Conservation (phyloP, 2,113 vertebrate species). For the Taurulus bubalis region DNA sequence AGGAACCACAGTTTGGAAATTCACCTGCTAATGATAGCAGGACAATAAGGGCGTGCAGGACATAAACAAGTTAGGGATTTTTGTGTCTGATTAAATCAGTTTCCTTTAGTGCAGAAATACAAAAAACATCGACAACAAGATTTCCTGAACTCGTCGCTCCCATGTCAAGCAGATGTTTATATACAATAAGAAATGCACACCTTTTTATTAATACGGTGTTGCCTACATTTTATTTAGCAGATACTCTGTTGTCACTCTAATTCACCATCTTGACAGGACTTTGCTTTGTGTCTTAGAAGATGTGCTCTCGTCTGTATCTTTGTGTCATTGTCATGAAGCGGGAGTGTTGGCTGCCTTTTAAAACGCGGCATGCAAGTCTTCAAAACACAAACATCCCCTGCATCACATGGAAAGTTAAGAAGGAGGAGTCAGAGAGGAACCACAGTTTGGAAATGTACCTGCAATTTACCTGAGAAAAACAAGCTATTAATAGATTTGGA, state of each 20-base stretch:
- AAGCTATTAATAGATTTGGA: neutral
- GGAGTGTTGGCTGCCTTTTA: conserved; percentile 2
- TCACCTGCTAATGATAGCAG: conserved; percentile 1
- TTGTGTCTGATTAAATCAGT: neutral
- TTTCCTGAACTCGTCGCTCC: accelerated
- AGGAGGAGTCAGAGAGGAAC: conserved; percentile 32
- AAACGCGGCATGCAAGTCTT: conserved; percentile 9
- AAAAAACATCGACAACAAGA: neutral
- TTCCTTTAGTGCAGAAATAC: neutral
- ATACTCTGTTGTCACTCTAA: neutral
- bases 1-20: conserved; percentile 58
- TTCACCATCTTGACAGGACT: conserved; percentile 18
- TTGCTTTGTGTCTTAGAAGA: neutral
- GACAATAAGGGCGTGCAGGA: neutral
- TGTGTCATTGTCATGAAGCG: neutral
- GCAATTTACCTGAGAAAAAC: too few relatives aligned
- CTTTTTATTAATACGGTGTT: too few relatives aligned
- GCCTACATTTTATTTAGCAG: too few relatives aligned
- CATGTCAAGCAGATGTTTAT: neutral
- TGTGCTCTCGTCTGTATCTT: conserved; percentile 6
- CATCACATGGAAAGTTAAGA: conserved; percentile 12
- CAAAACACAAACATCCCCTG: conserved; percentile 43
- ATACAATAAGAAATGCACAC: neutral
- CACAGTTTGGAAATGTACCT: conserved; percentile 62
- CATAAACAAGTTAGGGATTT: neutral